Conservation (phyloP, 2,113 vertebrate species). For the Chamaea fasciata region DNA sequence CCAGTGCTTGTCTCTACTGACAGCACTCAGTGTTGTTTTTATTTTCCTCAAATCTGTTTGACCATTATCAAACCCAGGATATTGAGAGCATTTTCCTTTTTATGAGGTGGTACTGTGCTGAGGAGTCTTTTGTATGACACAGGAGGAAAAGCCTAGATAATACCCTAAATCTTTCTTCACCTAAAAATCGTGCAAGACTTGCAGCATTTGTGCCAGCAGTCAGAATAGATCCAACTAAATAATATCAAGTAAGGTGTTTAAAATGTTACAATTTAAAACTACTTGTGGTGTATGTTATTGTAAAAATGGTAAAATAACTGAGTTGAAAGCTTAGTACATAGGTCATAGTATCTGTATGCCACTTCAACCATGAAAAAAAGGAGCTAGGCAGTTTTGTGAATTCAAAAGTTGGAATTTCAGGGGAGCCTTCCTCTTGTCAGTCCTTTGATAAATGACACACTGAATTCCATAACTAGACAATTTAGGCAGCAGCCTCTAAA, state of each 20-base stretch:
- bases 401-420: not conserved
- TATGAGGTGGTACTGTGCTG: not conserved
- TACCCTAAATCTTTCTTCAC: not conserved
- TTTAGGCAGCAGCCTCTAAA: not conserved
- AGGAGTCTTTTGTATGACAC: not conserved
- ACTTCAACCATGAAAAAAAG: not conserved
- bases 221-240: not conserved
- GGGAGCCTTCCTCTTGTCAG: not conserved
- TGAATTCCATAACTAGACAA: not conserved
- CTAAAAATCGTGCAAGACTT: not conserved
- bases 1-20: not conserved
- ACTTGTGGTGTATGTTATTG: not conserved
- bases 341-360: not conserved
- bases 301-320: not conserved
- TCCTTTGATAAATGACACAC: not conserved
- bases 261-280: constrained; percentile 5
- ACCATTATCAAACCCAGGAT: not conserved
- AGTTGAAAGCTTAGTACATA: not conserved
- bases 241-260: not conserved
- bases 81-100: not conserved
- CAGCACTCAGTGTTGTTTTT: not conserved
- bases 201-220: not conserved
- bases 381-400: not conserved
- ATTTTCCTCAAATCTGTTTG: not conserved
- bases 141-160: not conserved